These are phyloP conservation scores for Scophthalmus maximus DNA, from an alignment of 2,113 vertebrate genomes.

Conservation along the genomic window DNA sequence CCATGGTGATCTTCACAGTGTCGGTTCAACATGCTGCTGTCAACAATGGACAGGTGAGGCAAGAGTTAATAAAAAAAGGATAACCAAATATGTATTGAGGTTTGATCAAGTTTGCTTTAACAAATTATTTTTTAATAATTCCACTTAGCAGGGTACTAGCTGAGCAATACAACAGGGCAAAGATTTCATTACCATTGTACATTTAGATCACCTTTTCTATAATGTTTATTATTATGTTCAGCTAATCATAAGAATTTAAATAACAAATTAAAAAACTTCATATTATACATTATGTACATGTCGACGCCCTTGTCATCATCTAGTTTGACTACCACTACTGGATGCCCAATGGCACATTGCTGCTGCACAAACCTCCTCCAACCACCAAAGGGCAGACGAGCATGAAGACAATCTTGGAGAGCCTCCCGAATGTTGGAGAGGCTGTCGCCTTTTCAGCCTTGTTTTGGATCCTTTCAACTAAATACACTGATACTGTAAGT, in stretches of 20 bases:
- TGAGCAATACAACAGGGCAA: too few species aligned
- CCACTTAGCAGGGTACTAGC: too few species aligned
- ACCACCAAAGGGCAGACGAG: conserved; percentile 63
- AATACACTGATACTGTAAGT: conserved; percentile 37
- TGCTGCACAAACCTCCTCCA: conserved; percentile 61
- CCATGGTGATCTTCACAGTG: conserved; percentile 76
- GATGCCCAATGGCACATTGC: conserved; percentile 49
- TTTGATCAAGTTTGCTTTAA: too few species aligned
- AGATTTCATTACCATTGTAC: too few species aligned
- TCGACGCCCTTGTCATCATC: background rate
- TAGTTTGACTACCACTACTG: conserved; percentile 71
- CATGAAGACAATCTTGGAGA: conserved; percentile 53
- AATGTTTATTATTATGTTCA: too few species aligned
- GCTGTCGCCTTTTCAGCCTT: background rate
- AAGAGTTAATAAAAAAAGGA: background rate
- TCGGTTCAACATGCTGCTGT: conserved; percentile 69
- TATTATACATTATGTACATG: background rate
- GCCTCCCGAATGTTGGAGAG: conserved; percentile 52
- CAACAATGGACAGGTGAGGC: conserved; percentile 69
- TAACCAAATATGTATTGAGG: background rate
- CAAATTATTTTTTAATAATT: too few species aligned
- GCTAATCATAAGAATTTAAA: too few species aligned
- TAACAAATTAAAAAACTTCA: background rate
- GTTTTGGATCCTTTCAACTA: background rate
- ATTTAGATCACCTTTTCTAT: too few species aligned